Conservation (phyloP, 2,888 invertebrate genomes). For the Eubasilissa splendida region DNA sequence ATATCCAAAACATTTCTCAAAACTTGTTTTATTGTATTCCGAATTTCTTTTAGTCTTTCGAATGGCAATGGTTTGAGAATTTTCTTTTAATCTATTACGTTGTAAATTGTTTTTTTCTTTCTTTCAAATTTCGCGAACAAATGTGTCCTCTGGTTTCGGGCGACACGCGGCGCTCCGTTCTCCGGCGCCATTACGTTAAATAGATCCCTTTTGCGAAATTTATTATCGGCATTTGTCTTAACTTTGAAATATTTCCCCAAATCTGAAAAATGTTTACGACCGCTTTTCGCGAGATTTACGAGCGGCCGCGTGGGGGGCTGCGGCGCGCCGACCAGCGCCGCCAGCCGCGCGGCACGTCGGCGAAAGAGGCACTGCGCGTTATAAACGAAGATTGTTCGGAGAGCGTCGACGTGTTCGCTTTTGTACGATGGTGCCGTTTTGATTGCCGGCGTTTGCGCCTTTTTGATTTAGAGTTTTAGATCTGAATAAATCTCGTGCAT, state of each 20-base stretch:
- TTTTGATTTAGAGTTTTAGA: conserved; percentile 11
- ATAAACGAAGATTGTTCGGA: neutral
- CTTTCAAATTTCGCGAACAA: no score
- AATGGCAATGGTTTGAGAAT: no score
- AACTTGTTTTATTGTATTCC: no score
- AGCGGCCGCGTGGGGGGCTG: conserved; percentile 7
- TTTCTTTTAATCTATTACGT: no score
- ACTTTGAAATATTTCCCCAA: conserved; percentile 36
- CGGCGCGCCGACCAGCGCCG: neutral
- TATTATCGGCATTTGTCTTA: conserved; percentile 36
- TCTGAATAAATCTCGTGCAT: conserved; percentile 31
- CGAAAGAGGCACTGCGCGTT: neutral
- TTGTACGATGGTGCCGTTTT: neutral
- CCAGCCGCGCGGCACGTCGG: neutral
- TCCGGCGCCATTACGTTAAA: conserved; percentile 15
- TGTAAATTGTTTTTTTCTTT: no score
- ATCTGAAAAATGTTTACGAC: conserved; percentile 40
- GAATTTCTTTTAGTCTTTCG: no score
- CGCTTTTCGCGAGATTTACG: conserved; percentile 40
- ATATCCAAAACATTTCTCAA: no score
- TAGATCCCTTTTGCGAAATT: conserved; percentile 25
- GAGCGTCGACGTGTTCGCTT: neutral
- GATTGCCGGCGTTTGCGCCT: neutral
- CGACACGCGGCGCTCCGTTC: conserved; percentile 1
- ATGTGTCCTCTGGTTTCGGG: no score